Evolutionary conservation across 2,888 invertebrate species (phyloP), one percentile per base, ranked within the genome.

Genomic region (Erebia ligea): DNA sequence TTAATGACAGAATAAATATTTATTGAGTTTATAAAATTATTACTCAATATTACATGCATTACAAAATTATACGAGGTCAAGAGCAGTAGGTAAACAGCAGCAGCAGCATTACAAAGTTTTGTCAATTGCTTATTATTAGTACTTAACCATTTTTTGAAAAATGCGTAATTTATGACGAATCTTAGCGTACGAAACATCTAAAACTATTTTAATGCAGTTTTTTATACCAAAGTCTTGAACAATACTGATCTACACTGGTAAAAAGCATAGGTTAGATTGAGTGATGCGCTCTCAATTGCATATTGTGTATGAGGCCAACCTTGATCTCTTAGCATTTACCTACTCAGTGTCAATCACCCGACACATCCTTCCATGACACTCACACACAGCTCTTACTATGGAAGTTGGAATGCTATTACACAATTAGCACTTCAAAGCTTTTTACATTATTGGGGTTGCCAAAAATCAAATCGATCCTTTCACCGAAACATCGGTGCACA

Each of bases 301-400:
- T 57, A 57, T 17, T 17, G 9, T 42, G 19, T 42, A 42, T 11
- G 61, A 17, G 17, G 40, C 58, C 25, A 58, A 77, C 78, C 78
- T 78, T 78, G 76, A 56, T 75, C 77, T 67, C 72, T 70, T 76
- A 72, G 67, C 73, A 75, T 78, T 78, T 76, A 78, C 34, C 6
- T 34, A 34, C 77, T 81, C 79, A 76, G 81, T 86, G 88, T 89
- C 90, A 89, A 88, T 90, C 89, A 88, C 82, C 79, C 80, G 81
- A 78, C 77, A 79, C 77, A 78, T 50, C 68, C 62, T 61, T 57
- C 54, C 50, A 42, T 61, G 40, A 54, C 21, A 64, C 17, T 54
- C 62, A 13, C 45, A 65, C 65, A 64, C 45, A 15, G 40, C 75
- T 72, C 68, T 73, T 75, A 73, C 10, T 70, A 64, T 74, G 67